Evolutionary conservation across 2,113 vertebrate genomes (phyloP).

Genomic region (Pteronura brasiliensis): DNA sequence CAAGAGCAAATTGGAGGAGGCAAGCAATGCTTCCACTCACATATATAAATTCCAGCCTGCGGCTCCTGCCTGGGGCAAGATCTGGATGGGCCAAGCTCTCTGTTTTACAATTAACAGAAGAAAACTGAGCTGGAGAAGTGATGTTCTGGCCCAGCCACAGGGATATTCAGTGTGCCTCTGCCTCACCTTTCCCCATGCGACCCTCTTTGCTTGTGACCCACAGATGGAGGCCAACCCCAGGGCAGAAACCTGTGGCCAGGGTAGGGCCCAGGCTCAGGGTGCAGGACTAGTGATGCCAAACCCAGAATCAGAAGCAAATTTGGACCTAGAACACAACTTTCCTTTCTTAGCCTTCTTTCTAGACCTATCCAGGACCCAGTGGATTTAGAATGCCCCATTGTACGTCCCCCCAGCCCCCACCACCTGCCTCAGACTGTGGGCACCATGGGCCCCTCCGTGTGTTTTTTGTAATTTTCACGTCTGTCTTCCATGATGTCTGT

Average conservation of each 20-base stretch:
- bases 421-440: neutral
- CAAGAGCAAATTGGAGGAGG: neutral
- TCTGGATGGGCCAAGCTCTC: neutral
- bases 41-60: neutral
- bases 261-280: neutral
- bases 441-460: neutral
- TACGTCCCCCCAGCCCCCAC: too few species aligned
- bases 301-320: neutral
- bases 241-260: neutral
- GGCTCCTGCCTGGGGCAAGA: neutral
- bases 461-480: neutral
- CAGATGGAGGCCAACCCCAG: neutral
- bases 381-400: neutral
- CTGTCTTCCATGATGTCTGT: neutral
- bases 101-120: neutral
- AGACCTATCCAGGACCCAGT: too few species aligned
- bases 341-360: neutral
- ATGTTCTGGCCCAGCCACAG: accelerated
- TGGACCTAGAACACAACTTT: neutral
- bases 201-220: neutral
- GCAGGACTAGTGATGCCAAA: neutral
- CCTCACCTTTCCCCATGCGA: neutral
- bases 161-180: neutral
- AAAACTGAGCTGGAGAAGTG: neutral
- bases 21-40: neutral